phyloP scores from a whole-genome alignment of 2,797 vertebrate species.

The Xiphophorus birchmanni region DNA sequence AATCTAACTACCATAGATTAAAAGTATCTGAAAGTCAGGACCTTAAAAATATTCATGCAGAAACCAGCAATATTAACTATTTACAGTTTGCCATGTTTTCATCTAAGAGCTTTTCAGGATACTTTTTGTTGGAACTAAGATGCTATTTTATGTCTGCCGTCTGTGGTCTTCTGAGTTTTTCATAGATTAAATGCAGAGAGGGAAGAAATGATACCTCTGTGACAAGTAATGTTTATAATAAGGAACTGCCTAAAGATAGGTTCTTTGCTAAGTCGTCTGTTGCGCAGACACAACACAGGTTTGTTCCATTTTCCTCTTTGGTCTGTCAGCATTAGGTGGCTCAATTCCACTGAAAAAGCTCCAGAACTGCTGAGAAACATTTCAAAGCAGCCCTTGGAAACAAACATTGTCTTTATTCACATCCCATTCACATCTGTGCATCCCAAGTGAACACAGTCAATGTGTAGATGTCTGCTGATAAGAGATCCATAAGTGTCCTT shows the following conservation, averaged over 20 bases:
- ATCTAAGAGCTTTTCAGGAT: not conserved
- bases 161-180: not conserved
- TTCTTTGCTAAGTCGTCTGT: not conserved
- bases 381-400: not conserved
- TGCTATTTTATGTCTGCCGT: not conserved
- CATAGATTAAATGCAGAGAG: not conserved
- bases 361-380: not conserved
- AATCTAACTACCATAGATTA: not conserved
- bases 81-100: not conserved
- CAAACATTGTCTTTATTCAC: not conserved
- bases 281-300: not conserved
- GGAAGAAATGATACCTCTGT: not conserved
- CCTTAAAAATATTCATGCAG: not conserved
- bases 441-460: constrained; percentile 13
- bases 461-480: not conserved
- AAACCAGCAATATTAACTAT: not conserved
- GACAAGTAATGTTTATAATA: not conserved
- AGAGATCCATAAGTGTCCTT: constrained; percentile 2
- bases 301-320: not conserved
- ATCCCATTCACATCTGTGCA: not conserved
- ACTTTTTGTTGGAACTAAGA: not conserved
- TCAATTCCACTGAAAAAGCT: not conserved
- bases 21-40: not conserved
- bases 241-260: not conserved
- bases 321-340: not conserved